Conservation (phyloP, 2,797 vertebrate genomes). For the Coreius guichenoti region DNA sequence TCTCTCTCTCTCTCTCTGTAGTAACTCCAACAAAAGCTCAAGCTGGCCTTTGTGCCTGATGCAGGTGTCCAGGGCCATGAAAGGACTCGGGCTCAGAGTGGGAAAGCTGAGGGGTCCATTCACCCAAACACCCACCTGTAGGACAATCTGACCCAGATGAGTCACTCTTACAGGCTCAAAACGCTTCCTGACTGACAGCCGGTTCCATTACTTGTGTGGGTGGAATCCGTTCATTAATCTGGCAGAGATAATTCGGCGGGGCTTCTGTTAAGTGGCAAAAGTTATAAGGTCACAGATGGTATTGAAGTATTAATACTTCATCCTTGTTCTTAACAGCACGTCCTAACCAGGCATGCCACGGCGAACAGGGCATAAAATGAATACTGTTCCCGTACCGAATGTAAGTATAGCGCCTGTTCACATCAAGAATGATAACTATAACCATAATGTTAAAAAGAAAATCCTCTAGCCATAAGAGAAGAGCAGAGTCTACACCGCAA, state of each 20-base stretch:
- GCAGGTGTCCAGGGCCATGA: slow-evolving; percentile 81
- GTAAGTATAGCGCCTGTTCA: neutral
- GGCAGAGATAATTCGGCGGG: slow-evolving; percentile 13
- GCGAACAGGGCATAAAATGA: neutral
- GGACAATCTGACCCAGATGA: slow-evolving; percentile 76
- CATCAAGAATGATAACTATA: neutral
- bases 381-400: neutral
- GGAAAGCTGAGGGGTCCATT: slow-evolving; percentile 67
- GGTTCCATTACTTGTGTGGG: slow-evolving; percentile 53
- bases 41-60: slow-evolving; percentile 77
- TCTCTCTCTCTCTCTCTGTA: slow-evolving; percentile 37
- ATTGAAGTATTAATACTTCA: neutral
- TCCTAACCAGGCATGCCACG: neutral
- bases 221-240: slow-evolving; percentile 55
- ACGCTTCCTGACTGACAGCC: slow-evolving; percentile 36
- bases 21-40: slow-evolving; percentile 68
- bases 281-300: slow-evolving; percentile 34
- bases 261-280: slow-evolving; percentile 13
- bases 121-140: slow-evolving; percentile 77
- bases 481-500: no score
- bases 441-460: neutral
- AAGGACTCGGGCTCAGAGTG: slow-evolving; percentile 70
- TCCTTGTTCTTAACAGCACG: neutral
- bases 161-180: slow-evolving; percentile 64
- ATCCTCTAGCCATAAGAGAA: neutral